Conservation (phyloP, 2,888 invertebrate species). For the Copidosoma aretas region DNA sequence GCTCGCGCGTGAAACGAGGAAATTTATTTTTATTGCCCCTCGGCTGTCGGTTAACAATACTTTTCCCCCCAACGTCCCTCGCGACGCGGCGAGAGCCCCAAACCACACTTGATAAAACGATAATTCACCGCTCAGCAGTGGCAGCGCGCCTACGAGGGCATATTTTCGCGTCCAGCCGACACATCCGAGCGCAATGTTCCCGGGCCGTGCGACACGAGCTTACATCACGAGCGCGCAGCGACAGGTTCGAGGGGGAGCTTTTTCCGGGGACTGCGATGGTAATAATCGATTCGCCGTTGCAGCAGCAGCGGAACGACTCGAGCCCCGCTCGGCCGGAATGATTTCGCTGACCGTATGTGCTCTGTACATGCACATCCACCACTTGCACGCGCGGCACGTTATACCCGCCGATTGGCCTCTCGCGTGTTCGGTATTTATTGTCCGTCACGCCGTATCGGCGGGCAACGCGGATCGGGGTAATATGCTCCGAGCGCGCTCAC, state of each 20-base stretch:
- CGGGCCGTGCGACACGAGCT: background rate
- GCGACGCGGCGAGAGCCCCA: background rate
- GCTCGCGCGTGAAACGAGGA: too few relatives aligned
- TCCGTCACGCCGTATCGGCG: constrained; percentile 36
- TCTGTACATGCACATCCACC: too few relatives aligned
- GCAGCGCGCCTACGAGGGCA: background rate
- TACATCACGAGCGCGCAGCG: too few relatives aligned
- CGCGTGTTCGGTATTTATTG: constrained; percentile 45
- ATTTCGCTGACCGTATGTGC: too few relatives aligned
- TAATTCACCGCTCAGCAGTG: background rate
- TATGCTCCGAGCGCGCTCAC: background rate
- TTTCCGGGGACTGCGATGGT: background rate
- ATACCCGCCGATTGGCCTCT: too few relatives aligned
- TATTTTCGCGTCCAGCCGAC: background rate
- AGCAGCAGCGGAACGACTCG: too few relatives aligned
- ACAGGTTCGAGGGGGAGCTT: background rate
- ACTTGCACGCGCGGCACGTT: too few relatives aligned
- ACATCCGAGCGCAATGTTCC: background rate
- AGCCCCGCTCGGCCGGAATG: background rate
- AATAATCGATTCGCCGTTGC: background rate
- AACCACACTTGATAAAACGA: background rate
- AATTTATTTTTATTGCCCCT: background rate
- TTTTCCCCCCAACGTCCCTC: background rate
- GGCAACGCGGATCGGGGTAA: background rate
- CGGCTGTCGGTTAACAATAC: background rate